A percentile compares a stretch with the other conserved stretches of the same genome.
Evolutionary conservation across 2,113 vertebrate species (phyloP).

Genomic region (Mesoclemmys tuberculata): DNA sequence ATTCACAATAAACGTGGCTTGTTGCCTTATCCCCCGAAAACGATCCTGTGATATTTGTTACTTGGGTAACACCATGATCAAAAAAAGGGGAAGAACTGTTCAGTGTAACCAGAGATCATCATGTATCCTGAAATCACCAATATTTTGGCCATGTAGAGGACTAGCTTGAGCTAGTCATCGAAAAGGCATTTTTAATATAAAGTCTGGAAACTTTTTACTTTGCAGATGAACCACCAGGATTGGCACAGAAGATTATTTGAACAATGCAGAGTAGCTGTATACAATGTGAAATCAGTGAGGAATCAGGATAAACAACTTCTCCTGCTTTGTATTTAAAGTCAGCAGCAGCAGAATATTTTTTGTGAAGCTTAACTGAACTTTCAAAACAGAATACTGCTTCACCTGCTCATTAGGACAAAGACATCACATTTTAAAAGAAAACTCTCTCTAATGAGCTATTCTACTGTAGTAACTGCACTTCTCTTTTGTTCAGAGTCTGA

Average conservation of each 20-base stretch:
- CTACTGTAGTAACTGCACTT: rapidly evolving
- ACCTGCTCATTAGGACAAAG: background rate
- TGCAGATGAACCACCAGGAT: background rate
- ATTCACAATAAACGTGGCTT: too few relatives aligned
- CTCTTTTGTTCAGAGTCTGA: rapidly evolving
- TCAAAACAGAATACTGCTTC: background rate
- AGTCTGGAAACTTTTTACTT: rapidly evolving
- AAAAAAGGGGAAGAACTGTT: background rate
- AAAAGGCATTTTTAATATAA: background rate
- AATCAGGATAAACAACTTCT: rapidly evolving
- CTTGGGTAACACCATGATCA: too few relatives aligned
- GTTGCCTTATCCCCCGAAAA: too few relatives aligned
- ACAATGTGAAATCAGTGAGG: background rate
- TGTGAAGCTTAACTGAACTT: background rate
- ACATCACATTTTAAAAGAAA: background rate
- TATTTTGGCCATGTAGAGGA: background rate
- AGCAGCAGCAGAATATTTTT: background rate
- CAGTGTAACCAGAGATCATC: background rate
- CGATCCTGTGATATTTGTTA: too few relatives aligned
- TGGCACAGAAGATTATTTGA: background rate
- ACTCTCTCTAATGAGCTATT: background rate
- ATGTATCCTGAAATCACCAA: background rate
- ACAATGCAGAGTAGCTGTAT: background rate
- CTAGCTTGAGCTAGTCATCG: background rate
- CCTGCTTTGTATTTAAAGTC: background rate